Evolutionary conservation across 2,113 vertebrate species (phyloP).

Genomic region (Podarcis raffonei): DNA sequence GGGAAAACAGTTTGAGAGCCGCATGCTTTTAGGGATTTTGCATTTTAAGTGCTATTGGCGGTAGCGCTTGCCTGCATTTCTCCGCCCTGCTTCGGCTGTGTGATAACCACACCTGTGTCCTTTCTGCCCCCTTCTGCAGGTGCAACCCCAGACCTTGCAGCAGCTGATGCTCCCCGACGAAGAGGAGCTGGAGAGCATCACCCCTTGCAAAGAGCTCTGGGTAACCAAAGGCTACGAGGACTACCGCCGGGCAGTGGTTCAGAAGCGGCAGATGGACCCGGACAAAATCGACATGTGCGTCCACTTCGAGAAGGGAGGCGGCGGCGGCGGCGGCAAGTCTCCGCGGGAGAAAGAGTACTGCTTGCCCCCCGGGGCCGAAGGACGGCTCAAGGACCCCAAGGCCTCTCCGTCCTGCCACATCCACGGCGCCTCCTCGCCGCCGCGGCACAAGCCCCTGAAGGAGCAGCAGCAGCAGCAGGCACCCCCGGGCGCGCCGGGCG

Average conservation of each 20-base stretch:
- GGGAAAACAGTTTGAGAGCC: too few species aligned
- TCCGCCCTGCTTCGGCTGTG: background rate
- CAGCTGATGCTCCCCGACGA: slow-evolving; percentile 81
- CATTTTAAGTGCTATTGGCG: too few species aligned
- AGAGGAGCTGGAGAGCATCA: slow-evolving; percentile 81
- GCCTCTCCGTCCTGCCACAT: slow-evolving; percentile 55
- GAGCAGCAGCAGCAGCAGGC: slow-evolving; percentile 21
- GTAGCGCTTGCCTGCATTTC: background rate
- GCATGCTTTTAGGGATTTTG: too few species aligned
- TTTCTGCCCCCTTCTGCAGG: slow-evolving; percentile 41
- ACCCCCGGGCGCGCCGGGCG: background rate
- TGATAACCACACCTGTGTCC: too few species aligned
- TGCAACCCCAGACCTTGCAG: slow-evolving; percentile 79
- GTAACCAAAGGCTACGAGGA: slow-evolving; percentile 88
- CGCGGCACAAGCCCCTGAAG: slow-evolving; percentile 39
- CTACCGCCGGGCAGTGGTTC: slow-evolving; percentile 83
- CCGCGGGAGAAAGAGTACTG: slow-evolving; percentile 49
- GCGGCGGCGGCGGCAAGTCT: background rate
- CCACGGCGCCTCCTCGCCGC: slow-evolving; percentile 24
- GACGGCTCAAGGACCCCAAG: slow-evolving; percentile 61
- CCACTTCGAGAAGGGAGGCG: slow-evolving; percentile 77
- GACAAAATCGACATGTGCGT: slow-evolving; percentile 78
- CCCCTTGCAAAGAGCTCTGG: slow-evolving; percentile 86
- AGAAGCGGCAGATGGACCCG: slow-evolving; percentile 61
- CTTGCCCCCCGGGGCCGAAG: slow-evolving; percentile 71